Conservation (phyloP, 2,113 vertebrate genomes). For the Callipepla squamata region DNA sequence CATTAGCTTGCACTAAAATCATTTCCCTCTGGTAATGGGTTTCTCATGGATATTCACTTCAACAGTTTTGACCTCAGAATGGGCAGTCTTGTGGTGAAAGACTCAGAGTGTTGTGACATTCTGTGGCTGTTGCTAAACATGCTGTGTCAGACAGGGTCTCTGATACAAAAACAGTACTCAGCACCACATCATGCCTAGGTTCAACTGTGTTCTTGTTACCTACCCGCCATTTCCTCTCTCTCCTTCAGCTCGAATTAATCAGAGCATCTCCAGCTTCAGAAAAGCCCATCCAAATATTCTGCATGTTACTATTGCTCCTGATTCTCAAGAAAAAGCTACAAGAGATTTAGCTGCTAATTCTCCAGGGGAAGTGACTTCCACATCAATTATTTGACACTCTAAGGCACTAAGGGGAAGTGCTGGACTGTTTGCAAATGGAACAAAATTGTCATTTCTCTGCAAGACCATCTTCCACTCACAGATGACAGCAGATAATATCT, state of each 20-base stretch:
- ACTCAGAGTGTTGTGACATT: not conserved
- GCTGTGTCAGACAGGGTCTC: conserved; percentile 21
- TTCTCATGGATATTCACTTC: conserved; percentile 74
- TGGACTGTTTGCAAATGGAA: conserved; percentile 7
- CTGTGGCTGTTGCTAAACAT: conserved; percentile 2
- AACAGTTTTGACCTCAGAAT: conserved; percentile 68
- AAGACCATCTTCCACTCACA: not conserved
- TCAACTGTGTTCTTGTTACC: not conserved
- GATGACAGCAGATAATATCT: not conserved
- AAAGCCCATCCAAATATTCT: conserved; percentile 28
- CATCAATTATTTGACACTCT: conserved; percentile 37
- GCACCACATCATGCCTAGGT: not conserved
- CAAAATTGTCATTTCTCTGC: not conserved
- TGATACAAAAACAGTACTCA: not conserved
- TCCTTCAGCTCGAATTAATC: not conserved
- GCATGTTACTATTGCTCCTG: not conserved
- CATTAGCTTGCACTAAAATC: conserved; percentile 80
- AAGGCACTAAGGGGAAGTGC: not conserved
- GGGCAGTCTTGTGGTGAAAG: conserved; percentile 50
- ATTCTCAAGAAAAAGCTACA: conserved; percentile 15
- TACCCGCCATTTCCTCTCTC: not conserved
- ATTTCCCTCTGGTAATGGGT: conserved; percentile 75
- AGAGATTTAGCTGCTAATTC: conserved; percentile 30
- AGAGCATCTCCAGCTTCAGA: not conserved
- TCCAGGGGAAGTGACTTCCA: conserved; percentile 51